phyloP scores from a whole-genome alignment of 2,113 vertebrate species.

The Notarius lentiginosus region DNA sequence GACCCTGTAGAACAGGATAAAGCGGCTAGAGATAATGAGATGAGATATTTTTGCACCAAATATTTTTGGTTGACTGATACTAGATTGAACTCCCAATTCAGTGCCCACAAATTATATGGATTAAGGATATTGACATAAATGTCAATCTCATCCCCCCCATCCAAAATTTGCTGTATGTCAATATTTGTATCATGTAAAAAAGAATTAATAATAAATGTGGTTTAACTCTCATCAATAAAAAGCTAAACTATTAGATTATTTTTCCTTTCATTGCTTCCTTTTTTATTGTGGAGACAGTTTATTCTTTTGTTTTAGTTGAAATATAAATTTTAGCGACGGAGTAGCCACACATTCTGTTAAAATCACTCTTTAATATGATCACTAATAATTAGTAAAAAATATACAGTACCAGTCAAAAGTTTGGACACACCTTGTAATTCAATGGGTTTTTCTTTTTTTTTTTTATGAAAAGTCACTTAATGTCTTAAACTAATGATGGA shows the following conservation, averaged over 20 bases:
- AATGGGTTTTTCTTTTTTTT: too few relatives aligned
- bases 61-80: not conserved
- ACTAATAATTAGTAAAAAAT: not conserved
- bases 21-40: too few relatives aligned
- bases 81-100: not conserved
- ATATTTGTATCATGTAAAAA: conserved; percentile 88
- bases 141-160: conserved; percentile 44
- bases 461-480: too few relatives aligned
- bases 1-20: too few relatives aligned
- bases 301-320: not conserved
- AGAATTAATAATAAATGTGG: conserved; percentile 70
- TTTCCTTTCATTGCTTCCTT: not conserved
- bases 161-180: conserved; percentile 77
- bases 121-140: conserved; percentile 50
- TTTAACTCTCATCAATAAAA: conserved; percentile 35
- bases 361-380: not conserved
- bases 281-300: too few relatives aligned
- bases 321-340: not conserved
- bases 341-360: not conserved
- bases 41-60: not conserved
- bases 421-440: too few relatives aligned
- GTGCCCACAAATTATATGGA: conserved; percentile 1
- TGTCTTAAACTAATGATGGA: too few relatives aligned
- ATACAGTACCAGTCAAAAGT: too few relatives aligned
- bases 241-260: conserved; percentile 4